These are phyloP conservation scores for Archilochus colubris DNA, from an alignment of 2,113 vertebrate genomes.

Conservation along the genomic window DNA sequence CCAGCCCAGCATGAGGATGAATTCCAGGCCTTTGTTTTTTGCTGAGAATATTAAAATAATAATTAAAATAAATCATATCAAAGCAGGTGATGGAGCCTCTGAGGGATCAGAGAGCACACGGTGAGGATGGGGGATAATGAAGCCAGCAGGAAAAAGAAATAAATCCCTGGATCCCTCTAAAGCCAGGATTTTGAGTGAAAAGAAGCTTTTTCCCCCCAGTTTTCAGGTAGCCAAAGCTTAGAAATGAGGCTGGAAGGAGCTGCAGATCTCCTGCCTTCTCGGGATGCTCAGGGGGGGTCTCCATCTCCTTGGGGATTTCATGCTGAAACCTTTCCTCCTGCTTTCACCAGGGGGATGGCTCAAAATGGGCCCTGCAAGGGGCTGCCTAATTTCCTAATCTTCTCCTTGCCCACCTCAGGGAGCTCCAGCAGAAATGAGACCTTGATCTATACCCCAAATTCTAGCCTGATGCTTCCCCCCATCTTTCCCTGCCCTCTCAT, in stretches of 20 bases:
- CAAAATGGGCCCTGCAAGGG: background rate
- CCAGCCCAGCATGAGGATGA: background rate
- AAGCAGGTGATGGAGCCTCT: background rate
- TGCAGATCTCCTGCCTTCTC: background rate
- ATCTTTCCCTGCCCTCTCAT: background rate
- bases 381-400: no score
- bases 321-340: fast-evolving
- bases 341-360: fast-evolving
- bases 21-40: background rate
- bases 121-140: background rate
- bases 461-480: background rate
- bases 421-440: background rate
- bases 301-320: fast-evolving
- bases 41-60: background rate
- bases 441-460: background rate
- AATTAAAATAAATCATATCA: background rate
- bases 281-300: no score
- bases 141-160: background rate
- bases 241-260: background rate
- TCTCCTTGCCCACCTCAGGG: background rate
- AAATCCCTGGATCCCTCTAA: background rate
- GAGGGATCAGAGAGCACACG: background rate
- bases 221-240: background rate
- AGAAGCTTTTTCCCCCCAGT: background rate
- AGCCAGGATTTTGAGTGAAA: background rate